Base-by-base conservation (phyloP, 2,888 invertebrate species). In the Caenorhabditis sp. region DNA sequence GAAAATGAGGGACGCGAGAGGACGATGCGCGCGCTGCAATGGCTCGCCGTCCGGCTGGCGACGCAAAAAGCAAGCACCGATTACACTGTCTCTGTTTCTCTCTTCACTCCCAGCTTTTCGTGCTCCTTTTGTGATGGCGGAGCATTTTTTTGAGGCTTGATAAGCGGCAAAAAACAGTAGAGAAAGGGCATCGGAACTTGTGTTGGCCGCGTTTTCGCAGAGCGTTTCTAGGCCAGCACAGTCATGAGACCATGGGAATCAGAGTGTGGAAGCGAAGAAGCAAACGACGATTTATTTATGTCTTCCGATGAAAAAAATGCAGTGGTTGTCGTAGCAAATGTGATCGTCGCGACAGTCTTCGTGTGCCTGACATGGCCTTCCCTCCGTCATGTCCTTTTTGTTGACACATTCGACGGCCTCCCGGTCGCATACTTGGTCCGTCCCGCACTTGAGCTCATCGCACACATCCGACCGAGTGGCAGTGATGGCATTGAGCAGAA, bases 331-430 rank as follows among this genome's bases (percentile, higher is more conserved):
- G 35, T 68, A 68, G 20, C 68, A 68, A 35, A 68, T 68, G 48
- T 68, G 52, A 13, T 68, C 68, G 20, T 68, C 50, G 8, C 59
- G 58, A 58, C 68, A 68, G 43, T 68, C 68, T 13, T 58, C 50
- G 37, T 68, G 68, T 13, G 32, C 30, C 35, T 26, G 41, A 59
- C 68, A 68, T 37, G 68, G 58, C 26, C 56, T 50, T 43, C 68
- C 68, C 26, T 68, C 68, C 3, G 66, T 66, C 66, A 66, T 66
- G 5, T 66, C 56, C 17, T 48, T 32, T 24, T 59, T 52, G 17
- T 68, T 52, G 35, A 68, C 52, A 56, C 68, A 68, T 45, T 68
- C 37, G 4, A n/a, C 52, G 0, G 56, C 56, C 43, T 66, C 50
- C 9, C 32, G 27, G 39, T 66, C 66, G 46, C 66, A 66, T 30